Evolutionary conservation across 2,113 vertebrate genomes (phyloP).

Genomic region (Falcunculus frontatus): DNA sequence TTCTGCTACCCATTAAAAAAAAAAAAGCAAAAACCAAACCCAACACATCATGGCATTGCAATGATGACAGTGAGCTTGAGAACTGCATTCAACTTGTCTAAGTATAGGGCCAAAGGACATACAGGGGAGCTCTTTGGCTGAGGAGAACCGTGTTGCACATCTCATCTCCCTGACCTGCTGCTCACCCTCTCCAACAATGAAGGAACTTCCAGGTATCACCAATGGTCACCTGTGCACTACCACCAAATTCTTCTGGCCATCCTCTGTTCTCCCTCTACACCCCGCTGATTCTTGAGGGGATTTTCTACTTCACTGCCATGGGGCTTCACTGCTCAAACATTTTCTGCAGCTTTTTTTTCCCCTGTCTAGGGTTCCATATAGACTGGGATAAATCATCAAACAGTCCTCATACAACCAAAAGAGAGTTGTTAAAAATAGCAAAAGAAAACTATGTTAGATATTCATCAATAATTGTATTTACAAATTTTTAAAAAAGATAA

Average conservation of each 20-base stretch:
- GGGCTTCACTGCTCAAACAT: not conserved
- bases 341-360: not conserved
- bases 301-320: not conserved
- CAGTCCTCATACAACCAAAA: not conserved
- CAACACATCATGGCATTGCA: not conserved
- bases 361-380: not conserved
- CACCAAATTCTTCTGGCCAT: not conserved
- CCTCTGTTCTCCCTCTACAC: not conserved
- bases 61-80: not conserved
- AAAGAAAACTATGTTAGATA: not conserved
- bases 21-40: not conserved
- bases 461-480: not conserved
- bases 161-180: not conserved
- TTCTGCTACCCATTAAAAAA: not conserved
- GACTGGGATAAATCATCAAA: not conserved
- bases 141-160: not conserved
- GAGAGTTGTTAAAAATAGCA: not conserved
- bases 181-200: not conserved
- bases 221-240: accelerated
- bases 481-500: not conserved
- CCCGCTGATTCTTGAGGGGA: not conserved
- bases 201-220: not conserved
- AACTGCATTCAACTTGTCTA: not conserved
- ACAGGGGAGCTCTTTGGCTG: not conserved
- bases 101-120: not conserved